Conservation (phyloP, 2,113 vertebrate genomes). For the Heterotis niloticus region DNA sequence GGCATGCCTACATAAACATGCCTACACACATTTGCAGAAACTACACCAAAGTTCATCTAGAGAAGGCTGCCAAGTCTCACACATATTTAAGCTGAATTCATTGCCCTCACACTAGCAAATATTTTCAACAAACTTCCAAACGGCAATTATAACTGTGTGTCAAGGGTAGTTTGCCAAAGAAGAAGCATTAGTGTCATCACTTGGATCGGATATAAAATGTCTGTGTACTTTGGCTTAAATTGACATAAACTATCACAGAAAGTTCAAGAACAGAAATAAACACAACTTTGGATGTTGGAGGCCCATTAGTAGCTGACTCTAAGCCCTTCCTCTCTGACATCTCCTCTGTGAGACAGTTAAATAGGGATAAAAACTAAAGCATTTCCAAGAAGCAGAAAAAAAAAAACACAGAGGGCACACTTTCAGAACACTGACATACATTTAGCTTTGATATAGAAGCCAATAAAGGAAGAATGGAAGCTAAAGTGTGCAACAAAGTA, state of each 20-base stretch:
- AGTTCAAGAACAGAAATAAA: background rate
- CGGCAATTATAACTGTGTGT: background rate
- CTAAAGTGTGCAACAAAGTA: too few relatives aligned
- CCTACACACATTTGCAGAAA: too few relatives aligned
- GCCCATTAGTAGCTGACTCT: background rate
- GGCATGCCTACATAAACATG: too few relatives aligned
- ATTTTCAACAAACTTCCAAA: background rate
- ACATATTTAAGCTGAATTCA: too few relatives aligned
- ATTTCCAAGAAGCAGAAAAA: background rate
- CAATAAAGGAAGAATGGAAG: too few relatives aligned
- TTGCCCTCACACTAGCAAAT: background rate
- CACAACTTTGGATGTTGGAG: background rate
- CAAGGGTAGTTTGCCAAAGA: background rate
- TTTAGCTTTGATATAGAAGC: too few relatives aligned
- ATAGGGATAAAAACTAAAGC: background rate
- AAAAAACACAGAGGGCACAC: background rate
- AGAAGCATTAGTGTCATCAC: background rate
- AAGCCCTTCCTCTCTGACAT: background rate
- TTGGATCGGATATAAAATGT: background rate
- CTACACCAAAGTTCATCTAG: too few relatives aligned
- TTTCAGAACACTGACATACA: background rate
- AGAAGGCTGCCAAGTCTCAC: too few relatives aligned
- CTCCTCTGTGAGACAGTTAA: background rate
- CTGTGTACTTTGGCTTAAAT: background rate
- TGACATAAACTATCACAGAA: background rate